These are phyloP conservation scores for Trematocara macrostoma DNA, from an alignment of 2,113 vertebrate genomes.

Conservation along the genomic window DNA sequence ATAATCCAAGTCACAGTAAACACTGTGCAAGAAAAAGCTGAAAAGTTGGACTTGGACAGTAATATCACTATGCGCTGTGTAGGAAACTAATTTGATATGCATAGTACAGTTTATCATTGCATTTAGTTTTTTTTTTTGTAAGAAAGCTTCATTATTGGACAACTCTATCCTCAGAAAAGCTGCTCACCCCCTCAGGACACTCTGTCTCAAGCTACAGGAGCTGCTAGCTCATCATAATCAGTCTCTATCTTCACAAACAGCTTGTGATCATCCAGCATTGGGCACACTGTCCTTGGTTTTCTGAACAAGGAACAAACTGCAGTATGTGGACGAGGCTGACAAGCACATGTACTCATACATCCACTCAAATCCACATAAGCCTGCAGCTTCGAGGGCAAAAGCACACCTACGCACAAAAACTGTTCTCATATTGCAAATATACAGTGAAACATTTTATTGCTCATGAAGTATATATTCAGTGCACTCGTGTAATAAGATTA, in stretches of 20 bases:
- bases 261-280: not conserved
- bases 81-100: not conserved
- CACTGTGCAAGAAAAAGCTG: not conserved
- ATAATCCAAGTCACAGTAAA: not conserved
- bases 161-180: not conserved
- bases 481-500: not conserved
- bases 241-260: not conserved
- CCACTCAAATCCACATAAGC: not conserved
- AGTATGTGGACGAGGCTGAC: not conserved
- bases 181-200: not conserved
- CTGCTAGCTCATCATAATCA: not conserved
- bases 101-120: not conserved
- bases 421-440: not conserved
- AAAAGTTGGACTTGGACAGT: not conserved
- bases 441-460: not conserved
- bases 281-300: conserved; percentile 8
- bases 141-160: not conserved
- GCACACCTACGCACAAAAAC: not conserved
- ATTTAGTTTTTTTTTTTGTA: not conserved
- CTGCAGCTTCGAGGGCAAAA: not conserved
- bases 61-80: not conserved
- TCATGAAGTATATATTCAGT: not conserved
- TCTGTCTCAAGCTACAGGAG: not conserved
- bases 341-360: not conserved
- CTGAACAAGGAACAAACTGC: conserved; percentile 1